phyloP scores from a whole-genome alignment of 2,113 vertebrate species.

The Megatriorchis doriae region DNA sequence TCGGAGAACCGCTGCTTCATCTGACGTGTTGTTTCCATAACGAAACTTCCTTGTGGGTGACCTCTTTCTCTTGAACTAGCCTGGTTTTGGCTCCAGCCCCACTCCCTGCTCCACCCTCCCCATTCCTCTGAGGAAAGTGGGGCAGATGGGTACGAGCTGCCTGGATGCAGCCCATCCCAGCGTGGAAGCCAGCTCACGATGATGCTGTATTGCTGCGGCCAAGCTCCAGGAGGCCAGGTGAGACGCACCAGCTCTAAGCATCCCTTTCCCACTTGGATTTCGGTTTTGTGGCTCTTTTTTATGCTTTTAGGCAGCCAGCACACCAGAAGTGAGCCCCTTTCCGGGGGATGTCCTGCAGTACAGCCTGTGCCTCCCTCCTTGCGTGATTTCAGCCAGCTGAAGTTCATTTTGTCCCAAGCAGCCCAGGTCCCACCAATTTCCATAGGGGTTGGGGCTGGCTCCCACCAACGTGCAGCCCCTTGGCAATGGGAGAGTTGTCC shows the following conservation, averaged over 20 bases:
- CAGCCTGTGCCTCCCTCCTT: neutral
- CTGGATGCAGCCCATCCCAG: too few relatives aligned
- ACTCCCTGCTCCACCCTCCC: neutral
- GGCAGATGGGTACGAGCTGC: neutral
- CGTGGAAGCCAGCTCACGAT: neutral
- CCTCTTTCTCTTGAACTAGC: neutral
- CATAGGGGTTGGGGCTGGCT: neutral
- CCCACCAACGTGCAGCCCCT: neutral
- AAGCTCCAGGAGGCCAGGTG: neutral
- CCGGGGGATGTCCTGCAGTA: neutral
- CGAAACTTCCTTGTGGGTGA: neutral
- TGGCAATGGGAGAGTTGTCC: neutral
- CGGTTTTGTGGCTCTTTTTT: neutral
- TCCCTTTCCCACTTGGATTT: neutral
- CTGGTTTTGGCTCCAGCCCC: neutral
- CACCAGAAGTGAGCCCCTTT: neutral
- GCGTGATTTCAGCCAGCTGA: neutral
- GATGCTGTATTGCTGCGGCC: neutral
- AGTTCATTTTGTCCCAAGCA: neutral
- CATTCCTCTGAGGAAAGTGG: neutral
- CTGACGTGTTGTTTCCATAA: rapidly evolving
- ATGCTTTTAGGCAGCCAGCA: neutral
- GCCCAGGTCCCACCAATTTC: neutral
- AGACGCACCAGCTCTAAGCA: neutral
- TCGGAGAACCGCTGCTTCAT: neutral